phyloP scores from a whole-genome alignment of 2,888 invertebrate genomes.

The Electrophaes corylata region DNA sequence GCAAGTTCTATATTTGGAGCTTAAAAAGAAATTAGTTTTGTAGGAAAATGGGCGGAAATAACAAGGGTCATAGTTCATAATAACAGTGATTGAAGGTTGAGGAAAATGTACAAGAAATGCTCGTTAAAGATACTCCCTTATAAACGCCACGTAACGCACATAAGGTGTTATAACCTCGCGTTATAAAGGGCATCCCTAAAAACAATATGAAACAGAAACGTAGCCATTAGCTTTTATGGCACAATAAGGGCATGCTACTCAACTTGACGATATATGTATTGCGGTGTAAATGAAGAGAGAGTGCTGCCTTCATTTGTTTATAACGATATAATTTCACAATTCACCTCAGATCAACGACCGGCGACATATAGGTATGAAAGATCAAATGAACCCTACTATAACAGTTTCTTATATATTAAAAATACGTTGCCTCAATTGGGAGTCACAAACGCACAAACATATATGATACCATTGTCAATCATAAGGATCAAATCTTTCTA shows the following conservation, averaged over 20 bases:
- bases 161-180: constrained; percentile 42
- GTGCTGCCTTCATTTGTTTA: background rate
- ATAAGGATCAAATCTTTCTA: too few relatives aligned
- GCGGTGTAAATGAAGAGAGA: constrained; percentile 44
- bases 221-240: constrained; percentile 61
- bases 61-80: constrained; percentile 13
- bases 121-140: constrained; percentile 30
- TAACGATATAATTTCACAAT: too few relatives aligned
- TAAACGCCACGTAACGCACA: constrained; percentile 43
- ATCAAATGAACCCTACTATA: too few relatives aligned
- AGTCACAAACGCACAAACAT: too few relatives aligned
- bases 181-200: constrained; percentile 51
- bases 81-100: constrained; percentile 21
- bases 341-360: too few relatives aligned
- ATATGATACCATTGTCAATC: too few relatives aligned
- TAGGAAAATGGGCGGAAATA: constrained; percentile 7
- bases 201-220: constrained; percentile 64
- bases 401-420: too few relatives aligned
- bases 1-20: constrained; percentile 27
- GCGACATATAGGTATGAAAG: too few relatives aligned
- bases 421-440: too few relatives aligned
- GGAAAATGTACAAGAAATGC: constrained; percentile 12
- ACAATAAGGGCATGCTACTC: constrained; percentile 47
- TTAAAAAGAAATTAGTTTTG: constrained; percentile 32
- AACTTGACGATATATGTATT: constrained; percentile 49